Base-by-base conservation (phyloP, 2,113 vertebrate genomes). In the Hassar affinis region DNA sequence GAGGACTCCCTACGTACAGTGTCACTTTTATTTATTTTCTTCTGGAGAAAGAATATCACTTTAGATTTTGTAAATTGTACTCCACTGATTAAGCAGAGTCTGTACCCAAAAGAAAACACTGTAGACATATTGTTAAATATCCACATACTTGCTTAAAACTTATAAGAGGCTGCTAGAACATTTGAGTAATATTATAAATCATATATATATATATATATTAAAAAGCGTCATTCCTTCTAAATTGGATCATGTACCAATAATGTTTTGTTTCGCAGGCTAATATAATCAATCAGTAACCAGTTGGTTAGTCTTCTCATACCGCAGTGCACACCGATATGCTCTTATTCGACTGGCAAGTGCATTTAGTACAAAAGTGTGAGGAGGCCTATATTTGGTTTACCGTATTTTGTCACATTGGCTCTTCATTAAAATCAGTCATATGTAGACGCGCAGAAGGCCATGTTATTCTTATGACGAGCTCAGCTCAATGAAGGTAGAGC, bases 21-120 rank as follows among this genome's bases (percentile, higher is more conserved):
- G 96, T 95, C 96, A 96, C 91, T 95, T 95, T 93, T 96, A 95
- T 96, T 97, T 96, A 96, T 95, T 95, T 95, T 92, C 92, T 92
- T 86, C 92, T 85, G 92, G 90, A 92, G 91, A 94, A 94, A 87
- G 6, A 89, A 88, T 35, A 10, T 62, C 89, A 90, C 84, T 88
- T 85, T 88, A 69, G 87, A 91, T 91, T 86, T 91, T 42, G 74
- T 69, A 15, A 74, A 66, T 84, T 69, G 72, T 81, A 84, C 25
- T 51, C 51, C 35, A 35, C 49, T 79, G 52, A 85, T 71, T 45
- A 78, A 72, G 30, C 30, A 54, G 47, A 38, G 6, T 20, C 52
- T 81, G 25, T 20, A 59, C 75, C 25, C 15, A 49, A 61, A 42
- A 78, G 10, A 77, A 35, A 62, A 45, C 25, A n/a, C 71, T 71